phyloP scores from a whole-genome alignment of 2,888 invertebrate species.

The Drosophila demipolita region DNA sequence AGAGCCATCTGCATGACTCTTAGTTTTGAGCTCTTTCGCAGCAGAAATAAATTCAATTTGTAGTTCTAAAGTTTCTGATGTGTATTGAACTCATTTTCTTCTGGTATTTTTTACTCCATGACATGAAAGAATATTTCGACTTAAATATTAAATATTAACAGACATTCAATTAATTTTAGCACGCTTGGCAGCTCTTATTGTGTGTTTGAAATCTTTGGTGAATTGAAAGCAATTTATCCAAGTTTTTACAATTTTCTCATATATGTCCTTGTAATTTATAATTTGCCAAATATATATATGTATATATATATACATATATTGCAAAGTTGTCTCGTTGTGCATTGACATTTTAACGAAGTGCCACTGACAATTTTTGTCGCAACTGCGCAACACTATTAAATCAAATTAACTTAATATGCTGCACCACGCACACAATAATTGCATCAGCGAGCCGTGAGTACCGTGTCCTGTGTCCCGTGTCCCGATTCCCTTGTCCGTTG shows the following conservation, averaged over 20 bases:
- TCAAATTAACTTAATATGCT: constrained; percentile 72
- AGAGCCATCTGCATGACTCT: neutral
- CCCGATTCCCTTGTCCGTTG: neutral
- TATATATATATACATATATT: neutral
- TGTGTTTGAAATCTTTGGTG: neutral
- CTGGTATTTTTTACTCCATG: neutral
- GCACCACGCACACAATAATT: constrained; percentile 67
- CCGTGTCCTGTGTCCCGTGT: neutral
- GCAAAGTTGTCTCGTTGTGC: neutral
- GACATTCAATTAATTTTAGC: constrained; percentile 14
- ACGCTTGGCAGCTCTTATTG: constrained; percentile 10
- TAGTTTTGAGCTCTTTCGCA: neutral
- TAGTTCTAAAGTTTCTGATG: neutral
- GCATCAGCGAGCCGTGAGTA: constrained; percentile 52
- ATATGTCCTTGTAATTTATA: neutral
- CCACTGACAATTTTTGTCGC: constrained; percentile 14
- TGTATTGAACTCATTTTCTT: neutral
- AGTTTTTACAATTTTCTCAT: neutral
- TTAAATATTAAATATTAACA: constrained; percentile 14
- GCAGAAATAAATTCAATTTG: neutral
- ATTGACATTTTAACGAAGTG: constrained; percentile 24
- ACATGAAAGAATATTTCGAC: neutral
- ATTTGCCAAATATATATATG: neutral
- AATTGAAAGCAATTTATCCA: constrained; percentile 2
- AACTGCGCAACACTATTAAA: constrained; percentile 52